phyloP scores from a whole-genome alignment of 2,888 invertebrate species.

The Diachrysia chrysitis region DNA sequence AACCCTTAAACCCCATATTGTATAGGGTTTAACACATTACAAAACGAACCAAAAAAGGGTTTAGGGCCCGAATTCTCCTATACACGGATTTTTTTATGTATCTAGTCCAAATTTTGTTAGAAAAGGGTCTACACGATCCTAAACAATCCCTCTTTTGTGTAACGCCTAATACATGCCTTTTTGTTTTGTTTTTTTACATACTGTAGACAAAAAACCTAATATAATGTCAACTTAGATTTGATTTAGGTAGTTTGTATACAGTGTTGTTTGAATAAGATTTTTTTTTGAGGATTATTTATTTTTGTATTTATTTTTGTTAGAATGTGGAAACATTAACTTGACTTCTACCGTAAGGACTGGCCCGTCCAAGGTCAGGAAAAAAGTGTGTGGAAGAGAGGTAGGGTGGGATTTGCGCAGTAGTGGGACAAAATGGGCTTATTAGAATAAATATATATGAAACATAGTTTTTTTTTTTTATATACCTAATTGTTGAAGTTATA shows the following conservation, averaged over 20 bases:
- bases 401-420: no score
- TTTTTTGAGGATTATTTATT: no score
- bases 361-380: no score
- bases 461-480: no score
- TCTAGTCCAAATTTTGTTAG: conserved; percentile 22
- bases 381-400: no score
- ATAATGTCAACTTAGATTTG: neutral
- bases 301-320: no score
- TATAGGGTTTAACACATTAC: conserved; percentile 11
- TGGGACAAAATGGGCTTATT: no score
- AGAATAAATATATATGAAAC: no score
- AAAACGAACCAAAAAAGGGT: conserved; percentile 19
- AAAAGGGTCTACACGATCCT: conserved; percentile 40
- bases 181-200: conserved; percentile 15
- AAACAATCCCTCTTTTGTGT: conserved; percentile 32
- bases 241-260: neutral
- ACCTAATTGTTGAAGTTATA: no score
- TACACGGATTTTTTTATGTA: conserved; percentile 28
- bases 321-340: no score
- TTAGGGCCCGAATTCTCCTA: conserved; percentile 10
- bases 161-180: conserved; percentile 32
- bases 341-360: no score
- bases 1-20: neutral
- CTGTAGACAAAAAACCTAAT: conserved; percentile 9
- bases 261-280: neutral